Conservation (phyloP, 2,113 vertebrate genomes). For the Corvus hawaiiensis region DNA sequence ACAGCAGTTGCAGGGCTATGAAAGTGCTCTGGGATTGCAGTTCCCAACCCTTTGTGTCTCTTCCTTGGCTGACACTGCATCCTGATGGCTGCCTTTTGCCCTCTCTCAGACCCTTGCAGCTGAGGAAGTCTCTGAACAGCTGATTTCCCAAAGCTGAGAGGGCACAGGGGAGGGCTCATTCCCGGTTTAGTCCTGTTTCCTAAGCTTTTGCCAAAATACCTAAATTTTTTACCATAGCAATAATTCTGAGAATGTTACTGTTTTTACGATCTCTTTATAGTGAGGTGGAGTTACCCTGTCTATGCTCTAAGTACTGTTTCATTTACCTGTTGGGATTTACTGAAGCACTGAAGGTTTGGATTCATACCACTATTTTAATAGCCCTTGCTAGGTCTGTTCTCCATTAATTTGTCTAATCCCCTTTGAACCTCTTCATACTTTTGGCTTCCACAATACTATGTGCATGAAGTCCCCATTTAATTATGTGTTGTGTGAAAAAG, state of each 20-base stretch:
- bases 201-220: background rate
- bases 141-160: constrained; percentile 18
- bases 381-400: background rate
- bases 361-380: background rate
- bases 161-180: background rate
- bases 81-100: constrained; percentile 16
- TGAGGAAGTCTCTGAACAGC: constrained; percentile 18
- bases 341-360: background rate
- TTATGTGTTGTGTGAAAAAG: constrained; percentile 12
- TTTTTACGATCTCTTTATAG: background rate
- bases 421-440: background rate
- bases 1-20: background rate
- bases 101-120: constrained; percentile 40
- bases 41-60: background rate
- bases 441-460: background rate
- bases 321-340: constrained; percentile 6
- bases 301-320: background rate
- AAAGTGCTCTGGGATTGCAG: background rate
- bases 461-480: background rate
- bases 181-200: background rate
- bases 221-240: background rate
- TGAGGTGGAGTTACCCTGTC: background rate
- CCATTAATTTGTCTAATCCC: constrained; percentile 1
- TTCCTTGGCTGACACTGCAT: constrained; percentile 34
- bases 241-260: background rate